These are phyloP conservation scores for Albula glossodonta DNA, from an alignment of 2,113 vertebrate species.

Conservation along the genomic window DNA sequence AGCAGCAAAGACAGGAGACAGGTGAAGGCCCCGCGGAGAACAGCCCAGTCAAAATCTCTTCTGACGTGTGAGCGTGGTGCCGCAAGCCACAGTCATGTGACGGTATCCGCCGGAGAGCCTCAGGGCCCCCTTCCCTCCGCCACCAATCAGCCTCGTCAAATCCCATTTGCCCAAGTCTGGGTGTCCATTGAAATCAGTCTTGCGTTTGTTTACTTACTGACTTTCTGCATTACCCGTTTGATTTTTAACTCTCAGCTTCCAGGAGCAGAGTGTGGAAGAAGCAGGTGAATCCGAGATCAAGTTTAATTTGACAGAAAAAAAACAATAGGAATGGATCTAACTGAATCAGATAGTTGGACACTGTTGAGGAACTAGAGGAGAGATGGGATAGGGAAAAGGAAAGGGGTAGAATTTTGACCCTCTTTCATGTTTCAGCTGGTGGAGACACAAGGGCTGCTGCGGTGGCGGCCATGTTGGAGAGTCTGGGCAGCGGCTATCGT, in stretches of 20 bases:
- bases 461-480: constrained; percentile 30
- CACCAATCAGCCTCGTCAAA: background rate
- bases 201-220: background rate
- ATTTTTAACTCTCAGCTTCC: background rate
- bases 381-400: background rate
- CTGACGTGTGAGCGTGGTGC: background rate
- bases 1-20: background rate
- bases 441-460: background rate
- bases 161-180: background rate
- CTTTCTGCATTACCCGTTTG: background rate
- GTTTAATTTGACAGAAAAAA: background rate
- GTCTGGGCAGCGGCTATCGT: constrained; percentile 10
- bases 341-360: background rate
- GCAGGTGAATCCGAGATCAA: too few relatives aligned
- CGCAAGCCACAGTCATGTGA: background rate
- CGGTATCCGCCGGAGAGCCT: background rate
- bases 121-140: background rate
- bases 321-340: background rate
- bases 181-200: background rate
- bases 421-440: background rate
- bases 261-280: background rate
- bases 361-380: background rate
- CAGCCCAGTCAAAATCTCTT: background rate
- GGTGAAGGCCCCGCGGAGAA: background rate
- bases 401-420: constrained; percentile 7